phyloP scores from a whole-genome alignment of 2,888 invertebrate species.

The Biston betularia region DNA sequence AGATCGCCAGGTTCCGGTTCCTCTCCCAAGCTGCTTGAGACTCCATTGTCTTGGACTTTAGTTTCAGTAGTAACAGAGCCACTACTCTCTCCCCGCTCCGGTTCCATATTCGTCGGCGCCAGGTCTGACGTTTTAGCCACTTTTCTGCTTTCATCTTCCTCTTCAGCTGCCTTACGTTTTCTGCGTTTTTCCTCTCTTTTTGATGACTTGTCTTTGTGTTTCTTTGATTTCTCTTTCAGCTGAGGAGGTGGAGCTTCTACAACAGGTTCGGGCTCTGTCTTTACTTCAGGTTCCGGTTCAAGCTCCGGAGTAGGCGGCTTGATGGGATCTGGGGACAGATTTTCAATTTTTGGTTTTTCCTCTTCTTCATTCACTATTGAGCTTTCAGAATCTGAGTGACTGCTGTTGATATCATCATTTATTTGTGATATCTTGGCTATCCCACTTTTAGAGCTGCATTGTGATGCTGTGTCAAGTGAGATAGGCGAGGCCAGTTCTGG shows the following conservation, averaged over 20 bases:
- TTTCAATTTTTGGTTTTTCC: slow-evolving; percentile 68
- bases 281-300: slow-evolving; percentile 64
- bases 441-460: slow-evolving; percentile 82
- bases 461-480: slow-evolving; percentile 81
- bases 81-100: slow-evolving; percentile 74
- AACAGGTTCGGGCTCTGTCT: slow-evolving; percentile 62
- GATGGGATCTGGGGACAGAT: slow-evolving; percentile 67
- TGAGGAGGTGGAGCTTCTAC: slow-evolving; percentile 67
- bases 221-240: slow-evolving; percentile 77
- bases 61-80: slow-evolving; percentile 77
- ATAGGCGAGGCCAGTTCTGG: slow-evolving; percentile 80
- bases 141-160: slow-evolving; percentile 83
- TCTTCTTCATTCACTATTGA: slow-evolving; percentile 78
- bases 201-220: slow-evolving; percentile 84
- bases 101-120: slow-evolving; percentile 65
- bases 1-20: slow-evolving; percentile 83
- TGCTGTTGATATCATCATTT: slow-evolving; percentile 73
- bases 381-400: slow-evolving; percentile 80
- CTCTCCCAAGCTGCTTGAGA: slow-evolving; percentile 83
- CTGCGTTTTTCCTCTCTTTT: slow-evolving; percentile 88
- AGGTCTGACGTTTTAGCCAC: slow-evolving; percentile 72
- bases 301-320: slow-evolving; percentile 64
- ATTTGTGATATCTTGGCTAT: slow-evolving; percentile 69
- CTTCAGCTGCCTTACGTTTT: slow-evolving; percentile 88
- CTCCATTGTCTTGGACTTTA: slow-evolving; percentile 83